Conservation (phyloP, 2,113 vertebrate genomes). For the Edolisoma coerulescens region DNA sequence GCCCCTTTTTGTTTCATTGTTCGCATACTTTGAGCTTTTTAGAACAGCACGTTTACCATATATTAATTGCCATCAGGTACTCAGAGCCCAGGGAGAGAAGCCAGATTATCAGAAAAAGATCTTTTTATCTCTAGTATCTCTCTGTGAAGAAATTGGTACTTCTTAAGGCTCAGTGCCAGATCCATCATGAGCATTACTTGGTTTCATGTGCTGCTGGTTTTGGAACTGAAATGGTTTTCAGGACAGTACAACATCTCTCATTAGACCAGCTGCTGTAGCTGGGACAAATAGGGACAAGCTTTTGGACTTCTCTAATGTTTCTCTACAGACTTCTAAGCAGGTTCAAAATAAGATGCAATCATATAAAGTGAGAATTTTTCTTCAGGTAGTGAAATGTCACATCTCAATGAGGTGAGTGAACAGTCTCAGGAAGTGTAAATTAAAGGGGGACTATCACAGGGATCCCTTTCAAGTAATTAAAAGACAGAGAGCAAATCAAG, state of each 20-base stretch:
- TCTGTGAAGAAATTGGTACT: background rate
- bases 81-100: background rate
- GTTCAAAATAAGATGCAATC: background rate
- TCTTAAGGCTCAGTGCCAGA: background rate
- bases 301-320: background rate
- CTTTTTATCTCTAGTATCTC: background rate
- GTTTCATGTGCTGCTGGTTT: background rate
- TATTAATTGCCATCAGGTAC: background rate
- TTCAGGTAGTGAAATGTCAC: background rate
- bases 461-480: background rate
- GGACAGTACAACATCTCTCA: background rate
- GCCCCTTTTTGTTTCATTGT: background rate
- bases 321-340: background rate
- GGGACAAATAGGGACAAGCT: background rate
- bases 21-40: background rate
- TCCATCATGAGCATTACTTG: background rate
- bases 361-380: background rate
- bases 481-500: background rate
- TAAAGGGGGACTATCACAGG: background rate
- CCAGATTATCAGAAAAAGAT: background rate
- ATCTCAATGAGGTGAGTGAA: background rate
- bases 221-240: background rate
- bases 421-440: background rate
- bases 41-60: background rate
- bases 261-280: background rate